phyloP scores from a whole-genome alignment of 2,113 vertebrate genomes.

The Caloenas nicobarica region DNA sequence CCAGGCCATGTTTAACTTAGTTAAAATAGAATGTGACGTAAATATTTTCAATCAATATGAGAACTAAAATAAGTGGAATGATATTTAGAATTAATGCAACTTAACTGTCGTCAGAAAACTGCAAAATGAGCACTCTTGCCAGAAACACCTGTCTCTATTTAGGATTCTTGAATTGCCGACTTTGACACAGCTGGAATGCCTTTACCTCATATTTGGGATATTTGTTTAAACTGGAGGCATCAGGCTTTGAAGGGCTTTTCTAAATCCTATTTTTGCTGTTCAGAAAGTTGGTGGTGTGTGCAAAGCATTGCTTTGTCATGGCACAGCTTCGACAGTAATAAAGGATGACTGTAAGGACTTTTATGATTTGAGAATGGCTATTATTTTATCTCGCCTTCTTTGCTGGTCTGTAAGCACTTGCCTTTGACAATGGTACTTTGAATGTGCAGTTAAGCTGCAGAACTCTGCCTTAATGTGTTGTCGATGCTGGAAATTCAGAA shows the following conservation, averaged over 20 bases:
- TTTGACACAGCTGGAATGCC: background rate
- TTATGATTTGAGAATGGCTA: accelerated
- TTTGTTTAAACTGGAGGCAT: background rate
- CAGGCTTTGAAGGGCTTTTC: background rate
- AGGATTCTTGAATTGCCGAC: background rate
- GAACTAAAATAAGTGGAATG: background rate
- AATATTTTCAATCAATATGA: background rate
- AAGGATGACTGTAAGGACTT: background rate
- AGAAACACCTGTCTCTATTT: background rate
- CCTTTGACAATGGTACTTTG: background rate
- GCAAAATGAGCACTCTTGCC: background rate
- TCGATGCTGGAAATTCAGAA: background rate
- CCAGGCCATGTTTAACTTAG: background rate
- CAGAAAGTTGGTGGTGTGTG: background rate
- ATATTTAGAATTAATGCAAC: background rate
- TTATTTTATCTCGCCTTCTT: background rate
- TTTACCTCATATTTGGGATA: background rate
- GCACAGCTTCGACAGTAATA: too few relatives aligned
- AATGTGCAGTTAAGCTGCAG: background rate
- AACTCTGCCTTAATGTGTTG: accelerated
- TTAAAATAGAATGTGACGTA: background rate
- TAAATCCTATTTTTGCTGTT: background rate
- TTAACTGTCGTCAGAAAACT: background rate
- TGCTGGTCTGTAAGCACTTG: background rate
- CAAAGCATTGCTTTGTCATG: background rate